phyloP scores from a whole-genome alignment of 2,888 invertebrate genomes.

The Rambutsinella grinnellia region DNA sequence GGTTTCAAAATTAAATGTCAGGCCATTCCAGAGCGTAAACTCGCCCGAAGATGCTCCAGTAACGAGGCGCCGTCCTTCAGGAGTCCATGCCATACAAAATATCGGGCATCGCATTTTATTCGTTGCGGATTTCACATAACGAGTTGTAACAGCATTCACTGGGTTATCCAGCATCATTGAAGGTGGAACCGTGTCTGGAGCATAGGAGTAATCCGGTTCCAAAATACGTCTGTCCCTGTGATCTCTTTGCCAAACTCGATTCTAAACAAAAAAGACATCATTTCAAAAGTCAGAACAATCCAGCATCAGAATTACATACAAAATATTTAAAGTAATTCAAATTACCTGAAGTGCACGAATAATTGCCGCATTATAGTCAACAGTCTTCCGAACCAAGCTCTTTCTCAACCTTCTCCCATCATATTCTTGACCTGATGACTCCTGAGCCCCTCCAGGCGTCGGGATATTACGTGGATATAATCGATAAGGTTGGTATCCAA shows the following conservation, averaged over 20 bases:
- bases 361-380: conserved; percentile 96
- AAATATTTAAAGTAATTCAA: neutral
- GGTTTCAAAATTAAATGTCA: conserved; percentile 99
- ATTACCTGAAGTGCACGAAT: conserved; percentile 89
- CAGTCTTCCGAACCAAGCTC: conserved; percentile 97
- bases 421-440: conserved; percentile 75
- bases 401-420: conserved; percentile 96
- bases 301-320: neutral
- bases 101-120: conserved; percentile 99
- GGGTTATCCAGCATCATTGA: conserved; percentile 95
- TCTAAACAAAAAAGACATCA: conserved; percentile 72
- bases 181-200: conserved; percentile 93
- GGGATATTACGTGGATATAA: conserved; percentile 69
- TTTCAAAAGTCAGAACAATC: no score
- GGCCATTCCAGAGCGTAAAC: conserved; percentile 99
- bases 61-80: conserved; percentile 96
- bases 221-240: conserved; percentile 88
- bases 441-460: conserved; percentile 34
- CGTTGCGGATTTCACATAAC: conserved; percentile 99
- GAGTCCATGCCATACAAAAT: conserved; percentile 99
- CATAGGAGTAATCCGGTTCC: conserved; percentile 96
- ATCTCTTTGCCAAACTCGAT: conserved; percentile 96
- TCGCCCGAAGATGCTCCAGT: conserved; percentile 99
- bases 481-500: conserved; percentile 71
- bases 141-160: conserved; percentile 86